Evolutionary conservation across 2,113 vertebrate genomes (phyloP).

Genomic region (Trogon surrucura): DNA sequence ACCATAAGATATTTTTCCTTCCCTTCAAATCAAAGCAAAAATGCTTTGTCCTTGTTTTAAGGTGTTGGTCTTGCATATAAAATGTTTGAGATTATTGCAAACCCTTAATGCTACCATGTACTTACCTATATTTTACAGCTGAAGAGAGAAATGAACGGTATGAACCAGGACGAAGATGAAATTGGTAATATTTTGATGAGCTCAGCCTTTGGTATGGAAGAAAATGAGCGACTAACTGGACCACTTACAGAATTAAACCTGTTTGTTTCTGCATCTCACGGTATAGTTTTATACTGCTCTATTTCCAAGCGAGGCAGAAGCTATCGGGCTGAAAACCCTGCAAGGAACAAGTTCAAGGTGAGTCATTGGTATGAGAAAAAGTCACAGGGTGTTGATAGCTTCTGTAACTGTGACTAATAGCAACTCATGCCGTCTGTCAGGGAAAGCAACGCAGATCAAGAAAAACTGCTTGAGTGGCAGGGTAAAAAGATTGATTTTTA

Average conservation of each 20-base stretch:
- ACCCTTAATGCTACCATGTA: background rate
- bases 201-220: background rate
- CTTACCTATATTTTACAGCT: background rate
- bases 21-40: background rate
- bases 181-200: background rate
- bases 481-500: background rate
- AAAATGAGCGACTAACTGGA: background rate
- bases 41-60: background rate
- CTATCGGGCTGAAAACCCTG: background rate
- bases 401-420: background rate
- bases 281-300: background rate
- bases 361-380: background rate
- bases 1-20: background rate
- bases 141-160: rapidly evolving
- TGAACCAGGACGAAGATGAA: background rate
- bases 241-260: background rate
- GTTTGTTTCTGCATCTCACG: background rate
- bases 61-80: background rate
- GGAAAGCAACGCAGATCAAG: background rate
- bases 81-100: background rate
- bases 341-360: background rate
- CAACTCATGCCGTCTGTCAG: background rate
- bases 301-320: background rate
- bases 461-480: background rate
- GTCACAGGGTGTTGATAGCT: background rate